Base-by-base conservation (phyloP, 2,888 invertebrate genomes). In the Drosophila incognita region DNA sequence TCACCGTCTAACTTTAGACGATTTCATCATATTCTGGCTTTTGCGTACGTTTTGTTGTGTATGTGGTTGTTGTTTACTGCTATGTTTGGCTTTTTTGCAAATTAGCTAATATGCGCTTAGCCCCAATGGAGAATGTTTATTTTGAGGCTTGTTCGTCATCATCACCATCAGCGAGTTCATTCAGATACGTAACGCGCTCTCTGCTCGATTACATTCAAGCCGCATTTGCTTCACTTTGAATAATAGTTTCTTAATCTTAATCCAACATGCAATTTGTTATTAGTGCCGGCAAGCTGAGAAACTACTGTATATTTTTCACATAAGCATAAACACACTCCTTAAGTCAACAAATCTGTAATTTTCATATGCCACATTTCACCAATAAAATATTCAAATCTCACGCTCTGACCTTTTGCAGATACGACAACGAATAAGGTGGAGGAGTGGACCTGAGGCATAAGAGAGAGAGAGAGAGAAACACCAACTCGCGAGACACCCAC, bases 371-470 rank as follows among this genome's bases (percentile, higher is more conserved):
- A 42, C 54, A 49, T 65, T 54, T 59, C 54, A 35, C 57, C 51
- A 72, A 79, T 63, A 66, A 35, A 58, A 66, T 46, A 68, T 60
- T 67, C 36, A 65, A 68, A 69, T 89, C 85, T 80, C 85, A 87
- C 82, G 85, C 85, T 85, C 78, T 89, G 86, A 85, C 83, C 88
- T 83, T 87, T 88, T 85, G 67, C 90, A 86, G 90, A 89, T 85
- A 65, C 75, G 63, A 81, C 69, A 64, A 81, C 79, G 78, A 77
- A 69, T 63, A 42, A 38, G 59, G 54, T 67, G 61, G 42, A 68
- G 59, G 48, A 52, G 66, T 59, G 69, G 49, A 53, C 29, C 59
- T 46, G 42, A 48, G 15, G 4, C 15, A 46, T 4, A 46, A 52
- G 27, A 53, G 42, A 36, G 27, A 57, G 46, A 49, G 15, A 48